Conservation (phyloP, 2,888 invertebrate species). For the Aporophyla lueneburgensis region DNA sequence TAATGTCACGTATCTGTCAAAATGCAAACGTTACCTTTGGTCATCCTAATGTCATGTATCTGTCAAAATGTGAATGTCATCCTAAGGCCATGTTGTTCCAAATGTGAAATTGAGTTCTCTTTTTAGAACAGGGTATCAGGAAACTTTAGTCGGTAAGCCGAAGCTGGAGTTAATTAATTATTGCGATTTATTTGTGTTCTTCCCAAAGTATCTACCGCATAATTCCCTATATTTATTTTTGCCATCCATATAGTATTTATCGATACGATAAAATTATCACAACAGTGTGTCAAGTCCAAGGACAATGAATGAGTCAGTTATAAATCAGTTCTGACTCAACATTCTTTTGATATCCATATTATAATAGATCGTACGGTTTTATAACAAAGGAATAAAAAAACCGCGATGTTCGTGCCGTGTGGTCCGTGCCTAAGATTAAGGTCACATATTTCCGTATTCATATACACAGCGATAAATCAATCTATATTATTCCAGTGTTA, state of each 20-base stretch:
- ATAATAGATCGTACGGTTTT: slow-evolving; percentile 28
- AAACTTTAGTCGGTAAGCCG: not conserved
- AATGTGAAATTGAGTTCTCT: not conserved
- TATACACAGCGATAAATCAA: not conserved
- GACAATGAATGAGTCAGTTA: slow-evolving; percentile 44
- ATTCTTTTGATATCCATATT: slow-evolving; percentile 29
- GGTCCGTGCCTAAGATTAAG: slow-evolving; percentile 28
- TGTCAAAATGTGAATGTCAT: slow-evolving; percentile 3
- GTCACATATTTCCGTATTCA: slow-evolving; percentile 29
- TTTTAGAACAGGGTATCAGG: not conserved
- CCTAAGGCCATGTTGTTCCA: not conserved
- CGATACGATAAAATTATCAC: slow-evolving; percentile 45
- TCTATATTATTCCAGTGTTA: too few species aligned
- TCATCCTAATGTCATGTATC: not conserved
- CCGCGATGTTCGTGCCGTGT: slow-evolving; percentile 28
- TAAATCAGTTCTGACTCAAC: slow-evolving; percentile 53
- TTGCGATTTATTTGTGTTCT: not conserved
- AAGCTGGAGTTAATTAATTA: slow-evolving; percentile 6
- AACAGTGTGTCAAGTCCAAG: slow-evolving; percentile 38
- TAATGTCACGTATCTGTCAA: not conserved
- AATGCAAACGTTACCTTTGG: not conserved
- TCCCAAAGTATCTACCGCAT: not conserved
- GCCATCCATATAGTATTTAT: not conserved
- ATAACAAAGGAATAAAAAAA: slow-evolving; percentile 41
- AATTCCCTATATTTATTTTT: not conserved